These are phyloP conservation scores for Lepidurus couesii DNA, from an alignment of 1,140 invertebrate genomes.

Conservation along the genomic window DNA sequence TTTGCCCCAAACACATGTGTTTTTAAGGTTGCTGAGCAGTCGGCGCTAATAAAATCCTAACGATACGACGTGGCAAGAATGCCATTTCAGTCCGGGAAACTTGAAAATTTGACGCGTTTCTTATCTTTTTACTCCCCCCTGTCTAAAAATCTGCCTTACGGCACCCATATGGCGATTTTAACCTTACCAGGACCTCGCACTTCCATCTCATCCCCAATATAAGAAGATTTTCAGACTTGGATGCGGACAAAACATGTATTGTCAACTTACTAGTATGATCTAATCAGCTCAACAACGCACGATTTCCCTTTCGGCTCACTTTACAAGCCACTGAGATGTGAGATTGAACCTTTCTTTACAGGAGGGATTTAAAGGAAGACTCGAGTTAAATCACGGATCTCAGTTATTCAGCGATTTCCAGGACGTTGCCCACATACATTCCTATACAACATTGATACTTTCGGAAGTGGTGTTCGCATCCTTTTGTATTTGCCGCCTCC, in stretches of 20 bases:
- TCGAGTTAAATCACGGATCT: background rate
- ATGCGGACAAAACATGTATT: background rate
- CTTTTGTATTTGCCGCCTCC: background rate
- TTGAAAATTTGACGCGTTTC: background rate
- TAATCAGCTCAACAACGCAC: background rate
- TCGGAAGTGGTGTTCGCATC: background rate
- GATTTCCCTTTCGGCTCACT: background rate
- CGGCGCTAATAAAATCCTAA: background rate
- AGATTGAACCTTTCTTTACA: background rate
- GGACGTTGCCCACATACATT: background rate
- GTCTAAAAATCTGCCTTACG: too few relatives aligned
- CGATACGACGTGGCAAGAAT: constrained; percentile 18
- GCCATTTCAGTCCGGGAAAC: background rate
- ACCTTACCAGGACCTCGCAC: too few relatives aligned
- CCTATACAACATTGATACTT: background rate
- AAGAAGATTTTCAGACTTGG: background rate
- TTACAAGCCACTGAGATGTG: background rate
- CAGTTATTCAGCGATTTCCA: background rate
- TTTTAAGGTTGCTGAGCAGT: background rate
- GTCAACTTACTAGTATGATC: background rate
- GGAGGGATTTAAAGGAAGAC: background rate
- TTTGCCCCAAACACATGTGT: background rate
- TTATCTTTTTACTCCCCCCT: constrained; percentile 2
- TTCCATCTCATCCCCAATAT: too few relatives aligned
- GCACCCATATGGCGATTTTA: too few relatives aligned